Evolutionary conservation across 1,140 invertebrate species (phyloP).

Genomic region (Meloidogyne chitwoodi): DNA sequence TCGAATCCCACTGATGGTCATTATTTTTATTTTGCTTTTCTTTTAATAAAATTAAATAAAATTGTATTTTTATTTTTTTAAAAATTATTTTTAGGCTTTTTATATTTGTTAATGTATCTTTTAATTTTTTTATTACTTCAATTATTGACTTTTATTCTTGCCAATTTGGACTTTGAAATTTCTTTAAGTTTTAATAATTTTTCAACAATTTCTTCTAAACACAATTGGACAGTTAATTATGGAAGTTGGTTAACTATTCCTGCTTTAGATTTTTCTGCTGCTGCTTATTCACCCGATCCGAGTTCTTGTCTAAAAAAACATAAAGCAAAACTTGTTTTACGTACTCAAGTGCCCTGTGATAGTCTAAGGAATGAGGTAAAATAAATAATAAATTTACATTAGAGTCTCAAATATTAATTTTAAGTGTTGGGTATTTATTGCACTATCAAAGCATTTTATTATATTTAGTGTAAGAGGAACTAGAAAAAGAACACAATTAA

Average conservation of each 20-base stretch:
- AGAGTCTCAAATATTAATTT: constrained; percentile 1
- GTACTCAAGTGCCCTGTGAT: constrained; percentile 33
- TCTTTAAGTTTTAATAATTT: background rate
- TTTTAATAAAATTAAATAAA: background rate
- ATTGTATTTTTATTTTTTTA: background rate
- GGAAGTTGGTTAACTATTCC: constrained; percentile 34
- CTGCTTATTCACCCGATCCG: constrained; percentile 38
- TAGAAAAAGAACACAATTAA: constrained; percentile 37
- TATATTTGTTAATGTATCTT: too few species aligned
- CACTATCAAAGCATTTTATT: constrained; percentile 28
- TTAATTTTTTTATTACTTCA: background rate
- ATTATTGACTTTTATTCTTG: background rate
- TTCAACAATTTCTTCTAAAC: background rate
- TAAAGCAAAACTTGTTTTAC: constrained; percentile 14
- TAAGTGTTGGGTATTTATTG: constrained; percentile 43
- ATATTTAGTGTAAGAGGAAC: constrained; percentile 42
- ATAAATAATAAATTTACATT: background rate
- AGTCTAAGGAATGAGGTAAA: constrained; percentile 19
- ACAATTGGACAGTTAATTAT: constrained; percentile 34
- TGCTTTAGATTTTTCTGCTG: constrained; percentile 42
- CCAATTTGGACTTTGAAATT: background rate
- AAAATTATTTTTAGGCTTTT: background rate
- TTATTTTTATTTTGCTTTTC: background rate
- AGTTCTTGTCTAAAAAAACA: constrained; percentile 35
- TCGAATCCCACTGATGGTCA: background rate